Percentiles rank a stretch among this genome's conserved stretches.
These are phyloP conservation scores for Apis laboriosa DNA, from an alignment of 1,140 invertebrate genomes.

Conservation along the genomic window DNA sequence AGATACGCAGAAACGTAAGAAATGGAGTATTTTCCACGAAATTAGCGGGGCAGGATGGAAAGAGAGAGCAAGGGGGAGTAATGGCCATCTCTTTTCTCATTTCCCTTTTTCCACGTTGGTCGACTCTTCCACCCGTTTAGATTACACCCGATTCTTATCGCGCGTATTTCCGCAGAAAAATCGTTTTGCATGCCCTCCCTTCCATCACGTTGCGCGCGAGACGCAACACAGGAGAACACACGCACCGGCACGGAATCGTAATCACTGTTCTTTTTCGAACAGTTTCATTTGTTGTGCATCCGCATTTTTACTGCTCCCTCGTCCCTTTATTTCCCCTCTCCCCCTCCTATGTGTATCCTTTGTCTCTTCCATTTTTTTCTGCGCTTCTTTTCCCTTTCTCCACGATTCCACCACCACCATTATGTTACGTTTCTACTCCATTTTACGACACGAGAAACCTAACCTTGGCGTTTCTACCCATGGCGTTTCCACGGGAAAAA, in stretches of 20 bases:
- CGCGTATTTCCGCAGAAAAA: conserved; percentile 30
- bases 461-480: conserved; percentile 42
- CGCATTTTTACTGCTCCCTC: conserved; percentile 35
- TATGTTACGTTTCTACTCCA: not conserved
- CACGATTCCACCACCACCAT: not conserved
- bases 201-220: conserved; percentile 8
- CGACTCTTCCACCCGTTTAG: not conserved
- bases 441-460: conserved; percentile 20
- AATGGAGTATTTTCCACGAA: not conserved
- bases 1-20: not conserved
- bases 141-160: conserved; percentile 19
- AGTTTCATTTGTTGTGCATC: conserved; percentile 47
- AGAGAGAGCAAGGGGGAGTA: not conserved
- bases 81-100: not conserved
- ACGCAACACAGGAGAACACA: conserved; percentile 18
- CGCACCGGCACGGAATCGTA: conserved; percentile 26
- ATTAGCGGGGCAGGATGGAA: not conserved
- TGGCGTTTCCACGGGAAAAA: not conserved
- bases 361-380: not conserved
- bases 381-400: not conserved
- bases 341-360: not conserved
- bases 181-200: conserved; percentile 46
- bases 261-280: conserved; percentile 22
- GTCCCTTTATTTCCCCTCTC: not conserved
- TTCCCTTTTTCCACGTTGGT: not conserved